Conservation (phyloP, 1,140 invertebrate species). For the Ceratoteleas bidentatus region DNA sequence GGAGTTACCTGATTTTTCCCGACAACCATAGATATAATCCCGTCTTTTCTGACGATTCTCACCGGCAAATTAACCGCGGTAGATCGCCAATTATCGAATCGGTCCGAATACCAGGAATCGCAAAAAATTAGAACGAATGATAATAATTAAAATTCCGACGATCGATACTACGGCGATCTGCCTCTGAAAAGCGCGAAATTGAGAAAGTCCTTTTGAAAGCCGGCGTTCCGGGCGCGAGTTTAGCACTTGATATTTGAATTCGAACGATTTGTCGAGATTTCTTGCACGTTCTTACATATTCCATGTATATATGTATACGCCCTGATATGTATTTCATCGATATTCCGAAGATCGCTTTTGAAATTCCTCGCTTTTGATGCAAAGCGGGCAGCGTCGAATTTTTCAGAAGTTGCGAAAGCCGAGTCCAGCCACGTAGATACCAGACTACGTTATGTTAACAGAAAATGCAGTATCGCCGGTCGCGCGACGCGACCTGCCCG, state of each 20-base stretch:
- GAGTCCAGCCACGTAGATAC: conserved; percentile 65
- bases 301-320: conserved; percentile 65
- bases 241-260: conserved; percentile 71
- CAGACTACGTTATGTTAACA: conserved; percentile 67
- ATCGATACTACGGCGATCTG: too few species aligned
- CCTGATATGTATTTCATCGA: conserved; percentile 66
- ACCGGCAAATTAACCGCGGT: too few species aligned
- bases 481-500: too few species aligned
- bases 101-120: too few species aligned
- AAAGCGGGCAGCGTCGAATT: conserved; percentile 69
- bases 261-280: conserved; percentile 71
- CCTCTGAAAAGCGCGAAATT: too few species aligned
- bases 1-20: too few species aligned
- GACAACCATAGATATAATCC: too few species aligned
- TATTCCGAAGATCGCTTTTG: conserved; percentile 68
- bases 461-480: neutral
- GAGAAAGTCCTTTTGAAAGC: conserved; percentile 40
- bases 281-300: conserved; percentile 69
- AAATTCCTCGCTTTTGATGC: conserved; percentile 70
- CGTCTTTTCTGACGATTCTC: too few species aligned
- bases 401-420: conserved; percentile 56
- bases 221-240: conserved; percentile 42
- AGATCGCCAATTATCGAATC: too few species aligned
- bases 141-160: too few species aligned
- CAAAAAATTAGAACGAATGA: too few species aligned